Evolutionary conservation across 2,113 vertebrate species (phyloP), one percentile per base, ranked within the genome.

Genomic region (Hippocampus guttulatus): DNA sequence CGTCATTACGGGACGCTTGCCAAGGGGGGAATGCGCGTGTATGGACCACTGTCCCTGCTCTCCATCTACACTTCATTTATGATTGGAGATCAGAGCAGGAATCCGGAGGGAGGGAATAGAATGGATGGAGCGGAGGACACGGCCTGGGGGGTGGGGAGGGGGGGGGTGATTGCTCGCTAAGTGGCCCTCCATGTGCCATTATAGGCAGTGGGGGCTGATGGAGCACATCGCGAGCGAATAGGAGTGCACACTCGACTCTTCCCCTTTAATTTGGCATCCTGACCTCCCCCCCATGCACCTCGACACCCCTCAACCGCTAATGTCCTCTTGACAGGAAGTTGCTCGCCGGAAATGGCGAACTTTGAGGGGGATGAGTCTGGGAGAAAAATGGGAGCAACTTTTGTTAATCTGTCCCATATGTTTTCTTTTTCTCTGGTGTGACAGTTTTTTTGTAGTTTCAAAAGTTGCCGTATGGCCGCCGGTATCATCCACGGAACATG

Each of bases 111-210:
- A 61, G 57, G 78, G 74, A 72, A 60, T 54, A 54, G 74, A 40
- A 69, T 68, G 18, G 27, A 8, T 43, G 23, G 72, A 78, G 67
- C 69, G 25, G 71, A 79, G 69, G 70, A 79, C 76, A 68, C 78
- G 78, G 82, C 75, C 79, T 80, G 78, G 67, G 81, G 84, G 77
- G 33, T 2, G 64, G 76, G 62, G 23, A n/a, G 72, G 69, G 78
- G 86, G 83, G 89, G 78, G 83, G 86, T 91, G 89, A 92, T 92
- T 90, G 89, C 70, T 69, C 85, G 88, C 88, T 91, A 90, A 92
- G 90, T 86, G 89, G 90, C 81, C 88, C 84, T 86, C 87, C 88
- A 88, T 86, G 72, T 89, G 83, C 87, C 88, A 89, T 88, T 87
- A 86, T 82, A 83, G 82, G 82, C 82, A 86, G 76, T 78, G 72